phyloP scores from a whole-genome alignment of 1,140 invertebrate genomes.

The Drosophila leontia region DNA sequence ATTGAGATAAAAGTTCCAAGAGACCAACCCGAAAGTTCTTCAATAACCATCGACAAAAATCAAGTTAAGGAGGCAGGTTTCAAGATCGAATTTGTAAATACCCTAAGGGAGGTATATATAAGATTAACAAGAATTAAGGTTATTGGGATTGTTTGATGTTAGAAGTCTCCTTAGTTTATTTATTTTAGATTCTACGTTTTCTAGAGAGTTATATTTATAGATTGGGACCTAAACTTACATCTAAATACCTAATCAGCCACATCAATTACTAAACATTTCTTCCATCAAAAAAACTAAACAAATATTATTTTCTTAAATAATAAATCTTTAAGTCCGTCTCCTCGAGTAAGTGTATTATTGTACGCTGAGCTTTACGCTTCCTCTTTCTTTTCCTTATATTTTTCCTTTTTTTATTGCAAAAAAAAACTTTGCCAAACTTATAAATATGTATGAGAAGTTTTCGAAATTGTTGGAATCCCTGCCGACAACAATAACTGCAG shows the following conservation, averaged over 20 bases:
- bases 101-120: background rate
- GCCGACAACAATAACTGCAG: slow-evolving; percentile 64
- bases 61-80: background rate
- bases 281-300: background rate
- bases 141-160: too few relatives aligned
- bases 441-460: slow-evolving; percentile 85
- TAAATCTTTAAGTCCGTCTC: background rate
- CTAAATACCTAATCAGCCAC: background rate
- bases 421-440: slow-evolving; percentile 74
- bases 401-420: slow-evolving; percentile 45
- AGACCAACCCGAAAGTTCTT: slow-evolving; percentile 35
- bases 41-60: slow-evolving; percentile 28
- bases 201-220: too few relatives aligned
- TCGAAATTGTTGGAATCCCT: slow-evolving; percentile 84
- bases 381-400: background rate
- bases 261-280: background rate
- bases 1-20: slow-evolving; percentile 70
- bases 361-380: slow-evolving; percentile 69
- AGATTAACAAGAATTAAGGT: background rate
- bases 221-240: background rate
- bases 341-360: slow-evolving; percentile 20
- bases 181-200: background rate
- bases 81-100: slow-evolving; percentile 7
- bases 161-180: background rate
- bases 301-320: background rate